Percentiles rank a stretch among this genome's conserved stretches.
phyloP scores from a whole-genome alignment of 2,113 vertebrate species.

The Galemys pyrenaicus region DNA sequence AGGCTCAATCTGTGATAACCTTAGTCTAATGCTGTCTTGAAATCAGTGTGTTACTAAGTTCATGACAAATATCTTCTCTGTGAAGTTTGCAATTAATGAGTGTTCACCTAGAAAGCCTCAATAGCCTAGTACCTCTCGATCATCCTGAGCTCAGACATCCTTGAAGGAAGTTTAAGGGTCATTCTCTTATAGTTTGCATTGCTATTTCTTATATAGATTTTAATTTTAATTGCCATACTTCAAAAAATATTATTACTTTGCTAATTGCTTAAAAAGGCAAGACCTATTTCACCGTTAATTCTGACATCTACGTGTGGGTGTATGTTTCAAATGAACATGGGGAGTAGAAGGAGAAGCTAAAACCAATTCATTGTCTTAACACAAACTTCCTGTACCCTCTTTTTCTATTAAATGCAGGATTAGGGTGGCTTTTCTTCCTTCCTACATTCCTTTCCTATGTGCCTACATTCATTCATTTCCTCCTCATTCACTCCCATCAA shows the following conservation, averaged over 20 bases:
- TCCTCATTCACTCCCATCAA: not conserved
- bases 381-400: not conserved
- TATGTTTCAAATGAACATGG: not conserved
- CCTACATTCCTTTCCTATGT: not conserved
- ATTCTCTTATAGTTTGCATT: not conserved
- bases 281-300: not conserved
- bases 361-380: conserved; percentile 19
- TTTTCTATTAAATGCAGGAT: not conserved
- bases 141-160: not conserved
- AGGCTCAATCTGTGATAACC: not conserved
- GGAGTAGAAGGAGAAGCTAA: not conserved
- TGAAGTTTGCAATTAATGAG: not conserved
- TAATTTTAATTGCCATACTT: conserved; percentile 3
- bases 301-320: not conserved
- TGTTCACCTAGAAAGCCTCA: not conserved
- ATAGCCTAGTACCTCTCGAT: not conserved
- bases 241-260: conserved; percentile 9
- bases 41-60: not conserved
- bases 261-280: conserved; percentile 19
- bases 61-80: not conserved
- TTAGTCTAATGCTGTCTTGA: not conserved
- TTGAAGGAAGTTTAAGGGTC: not conserved
- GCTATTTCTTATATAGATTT: conserved; percentile 7
- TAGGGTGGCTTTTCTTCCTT: not conserved
- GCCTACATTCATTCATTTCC: not conserved